A percentile compares a stretch with the other conserved stretches of the same genome.
These are phyloP conservation scores for Drosophila neutralis DNA, from an alignment of 2,888 invertebrate species.

Conservation along the genomic window DNA sequence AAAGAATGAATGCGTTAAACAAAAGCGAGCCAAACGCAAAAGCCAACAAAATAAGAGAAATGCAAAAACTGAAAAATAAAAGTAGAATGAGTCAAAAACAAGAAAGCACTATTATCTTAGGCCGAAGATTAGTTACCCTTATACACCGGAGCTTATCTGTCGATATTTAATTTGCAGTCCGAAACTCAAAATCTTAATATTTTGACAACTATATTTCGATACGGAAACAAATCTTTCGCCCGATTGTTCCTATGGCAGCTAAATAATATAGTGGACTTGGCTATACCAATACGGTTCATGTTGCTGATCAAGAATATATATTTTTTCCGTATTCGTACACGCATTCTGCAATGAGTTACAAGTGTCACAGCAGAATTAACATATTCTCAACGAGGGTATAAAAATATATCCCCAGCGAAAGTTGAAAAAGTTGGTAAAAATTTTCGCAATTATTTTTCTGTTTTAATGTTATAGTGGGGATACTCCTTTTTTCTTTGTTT, in stretches of 20 bases:
- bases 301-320: background rate
- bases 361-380: background rate
- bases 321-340: background rate
- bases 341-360: background rate
- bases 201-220: background rate
- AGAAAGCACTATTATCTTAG: background rate
- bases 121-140: background rate
- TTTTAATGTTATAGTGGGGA: constrained; percentile 74
- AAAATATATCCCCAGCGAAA: constrained; percentile 44
- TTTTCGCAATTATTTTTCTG: constrained; percentile 79
- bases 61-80: constrained; percentile 1
- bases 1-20: constrained; percentile 55
- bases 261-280: constrained; percentile 14
- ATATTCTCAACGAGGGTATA: background rate
- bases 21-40: constrained; percentile 46
- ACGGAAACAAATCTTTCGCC: background rate
- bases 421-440: constrained; percentile 72
- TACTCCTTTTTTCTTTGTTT: constrained; percentile 24
- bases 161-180: background rate
- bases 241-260: background rate
- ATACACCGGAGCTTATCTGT: background rate
- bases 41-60: constrained; percentile 22
- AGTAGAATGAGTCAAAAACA: constrained; percentile 10
- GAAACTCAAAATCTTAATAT: background rate
- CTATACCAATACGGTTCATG: background rate